Percentiles rank a stretch among this genome's conserved stretches.
Evolutionary conservation across 2,888 invertebrate genomes (phyloP).

Genomic region (Phasia obesa): DNA sequence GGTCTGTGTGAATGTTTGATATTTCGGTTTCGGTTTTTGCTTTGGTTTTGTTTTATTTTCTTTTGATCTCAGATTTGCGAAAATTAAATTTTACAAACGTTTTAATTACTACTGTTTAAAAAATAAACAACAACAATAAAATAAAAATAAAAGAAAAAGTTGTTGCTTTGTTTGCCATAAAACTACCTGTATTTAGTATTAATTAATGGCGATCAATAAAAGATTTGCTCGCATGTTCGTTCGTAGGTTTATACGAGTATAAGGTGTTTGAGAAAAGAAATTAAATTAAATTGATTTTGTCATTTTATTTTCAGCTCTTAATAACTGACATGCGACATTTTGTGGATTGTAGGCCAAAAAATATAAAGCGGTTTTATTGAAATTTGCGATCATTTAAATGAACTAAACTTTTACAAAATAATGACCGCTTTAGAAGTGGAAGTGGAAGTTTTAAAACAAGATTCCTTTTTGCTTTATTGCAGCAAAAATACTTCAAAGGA

Average conservation of each 20-base stretch:
- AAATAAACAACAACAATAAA: too few relatives aligned
- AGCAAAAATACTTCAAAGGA: too few relatives aligned
- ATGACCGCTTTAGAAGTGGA: too few relatives aligned
- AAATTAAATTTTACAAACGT: conserved; percentile 59
- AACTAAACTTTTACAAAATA: too few relatives aligned
- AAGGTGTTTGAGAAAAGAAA: conserved; percentile 46
- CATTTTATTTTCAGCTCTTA: conserved; percentile 25
- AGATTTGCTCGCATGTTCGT: background rate
- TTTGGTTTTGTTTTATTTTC: conserved; percentile 1
- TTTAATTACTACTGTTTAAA: conserved; percentile 63
- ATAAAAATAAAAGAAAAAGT: too few relatives aligned
- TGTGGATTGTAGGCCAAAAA: background rate
- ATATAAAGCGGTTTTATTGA: conserved; percentile 16
- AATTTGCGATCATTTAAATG: too few relatives aligned
- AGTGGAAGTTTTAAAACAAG: too few relatives aligned
- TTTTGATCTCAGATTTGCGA: conserved; percentile 51
- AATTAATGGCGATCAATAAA: conserved; percentile 55
- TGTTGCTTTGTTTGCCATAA: conserved; percentile 47
- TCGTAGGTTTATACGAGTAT: background rate
- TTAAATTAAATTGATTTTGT: conserved; percentile 35
- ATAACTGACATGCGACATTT: conserved; percentile 28
- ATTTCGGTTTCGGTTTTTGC: conserved; percentile 4
- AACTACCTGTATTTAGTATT: conserved; percentile 61
- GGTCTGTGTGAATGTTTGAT: conserved; percentile 25
- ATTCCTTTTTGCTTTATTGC: too few relatives aligned